Conservation (phyloP, 2,113 vertebrate species). For the Neolamprologus toae region DNA sequence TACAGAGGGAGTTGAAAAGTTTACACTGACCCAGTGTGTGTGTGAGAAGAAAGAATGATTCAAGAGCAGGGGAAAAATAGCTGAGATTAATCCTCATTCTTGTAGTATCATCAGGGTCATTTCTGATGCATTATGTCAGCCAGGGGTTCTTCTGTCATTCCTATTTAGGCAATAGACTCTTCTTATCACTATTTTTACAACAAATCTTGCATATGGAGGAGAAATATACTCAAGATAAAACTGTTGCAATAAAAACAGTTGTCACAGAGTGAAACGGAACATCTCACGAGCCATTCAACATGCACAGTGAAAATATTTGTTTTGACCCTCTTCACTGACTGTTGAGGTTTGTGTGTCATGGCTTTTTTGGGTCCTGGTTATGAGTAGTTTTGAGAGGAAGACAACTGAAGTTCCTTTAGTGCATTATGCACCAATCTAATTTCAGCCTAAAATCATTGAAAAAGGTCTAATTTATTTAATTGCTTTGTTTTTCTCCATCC, state of each 20-base stretch:
- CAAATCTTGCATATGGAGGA: not conserved
- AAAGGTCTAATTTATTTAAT: not conserved
- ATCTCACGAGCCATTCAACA: not conserved
- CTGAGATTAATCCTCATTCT: slow-evolving; percentile 10
- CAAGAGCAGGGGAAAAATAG: not conserved
- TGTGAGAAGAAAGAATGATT: slow-evolving; percentile 2
- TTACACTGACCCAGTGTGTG: slow-evolving; percentile 7
- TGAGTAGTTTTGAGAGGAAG: not conserved
- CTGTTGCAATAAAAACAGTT: not conserved
- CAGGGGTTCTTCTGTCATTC: not conserved
- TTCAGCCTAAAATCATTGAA: not conserved
- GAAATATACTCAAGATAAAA: not conserved
- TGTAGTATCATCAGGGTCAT: slow-evolving; percentile 2
- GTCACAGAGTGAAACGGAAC: not conserved
- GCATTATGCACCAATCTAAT: not conserved
- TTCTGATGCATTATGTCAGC: slow-evolving; percentile 2
- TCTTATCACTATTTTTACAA: not conserved
- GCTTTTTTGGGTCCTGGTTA: not conserved
- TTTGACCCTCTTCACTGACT: not conserved
- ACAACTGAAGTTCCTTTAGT: not conserved
- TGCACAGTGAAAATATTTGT: not conserved
- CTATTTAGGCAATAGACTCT: not conserved
- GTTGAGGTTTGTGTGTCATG: not conserved
- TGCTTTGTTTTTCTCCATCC: not conserved
- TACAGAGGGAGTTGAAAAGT: slow-evolving; percentile 34